phyloP scores from a whole-genome alignment of 2,888 invertebrate genomes.

The Tipula confusa region DNA sequence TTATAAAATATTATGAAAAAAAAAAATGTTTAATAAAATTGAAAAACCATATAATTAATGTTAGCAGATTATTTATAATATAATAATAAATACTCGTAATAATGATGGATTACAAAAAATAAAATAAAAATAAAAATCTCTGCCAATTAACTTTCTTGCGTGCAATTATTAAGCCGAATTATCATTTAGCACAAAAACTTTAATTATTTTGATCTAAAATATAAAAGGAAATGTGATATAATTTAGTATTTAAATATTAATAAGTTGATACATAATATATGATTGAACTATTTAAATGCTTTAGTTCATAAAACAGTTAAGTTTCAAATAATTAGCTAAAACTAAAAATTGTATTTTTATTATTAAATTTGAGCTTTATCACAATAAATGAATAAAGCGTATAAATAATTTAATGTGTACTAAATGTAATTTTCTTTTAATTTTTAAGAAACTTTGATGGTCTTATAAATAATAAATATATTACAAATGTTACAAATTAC shows the following conservation, averaged over 20 bases:
- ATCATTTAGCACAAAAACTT: slow-evolving; percentile 3
- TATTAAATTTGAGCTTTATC: slow-evolving; percentile 20
- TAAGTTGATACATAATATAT: neutral
- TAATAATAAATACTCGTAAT: neutral
- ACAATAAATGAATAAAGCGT: neutral
- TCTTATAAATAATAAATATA: neutral
- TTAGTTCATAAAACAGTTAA: neutral
- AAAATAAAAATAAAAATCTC: neutral
- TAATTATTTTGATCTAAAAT: slow-evolving; percentile 20
- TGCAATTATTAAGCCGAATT: slow-evolving; percentile 3
- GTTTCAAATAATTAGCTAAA: slow-evolving; percentile 9
- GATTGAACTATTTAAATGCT: neutral
- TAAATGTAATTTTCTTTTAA: slow-evolving; percentile 9
- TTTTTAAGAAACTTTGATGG: neutral
- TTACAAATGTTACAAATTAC: neutral
- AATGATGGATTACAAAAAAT: neutral
- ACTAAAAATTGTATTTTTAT: slow-evolving; percentile 5
- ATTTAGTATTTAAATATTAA: neutral
- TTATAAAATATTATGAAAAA: neutral
- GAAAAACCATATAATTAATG: neutral
- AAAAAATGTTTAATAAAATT: neutral
- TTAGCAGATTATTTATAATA: slow-evolving; percentile 14
- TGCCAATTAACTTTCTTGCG: neutral
- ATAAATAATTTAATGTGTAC: neutral
- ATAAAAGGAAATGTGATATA: slow-evolving; percentile 25